Evolutionary conservation across 2,113 vertebrate genomes (phyloP).

Genomic region (Psilopogon haemacephalus): DNA sequence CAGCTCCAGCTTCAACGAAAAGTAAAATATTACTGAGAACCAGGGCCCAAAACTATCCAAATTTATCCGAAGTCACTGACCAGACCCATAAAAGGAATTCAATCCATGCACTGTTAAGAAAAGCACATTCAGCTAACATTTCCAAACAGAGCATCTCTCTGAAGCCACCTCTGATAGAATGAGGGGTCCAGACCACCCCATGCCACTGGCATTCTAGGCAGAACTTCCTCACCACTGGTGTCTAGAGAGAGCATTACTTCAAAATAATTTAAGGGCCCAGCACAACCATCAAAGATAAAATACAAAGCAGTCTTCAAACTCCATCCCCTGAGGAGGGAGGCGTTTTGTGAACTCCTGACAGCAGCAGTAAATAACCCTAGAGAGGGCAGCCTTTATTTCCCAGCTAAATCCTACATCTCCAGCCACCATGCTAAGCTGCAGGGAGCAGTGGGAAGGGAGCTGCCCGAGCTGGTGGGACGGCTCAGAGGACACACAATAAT

Average conservation of each 20-base stretch:
- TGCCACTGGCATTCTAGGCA: background rate
- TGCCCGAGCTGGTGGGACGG: fast-evolving
- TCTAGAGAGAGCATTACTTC: background rate
- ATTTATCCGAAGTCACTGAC: conserved; percentile 19
- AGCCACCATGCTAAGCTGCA: background rate
- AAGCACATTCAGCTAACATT: background rate
- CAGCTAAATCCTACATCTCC: background rate
- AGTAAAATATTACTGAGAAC: background rate
- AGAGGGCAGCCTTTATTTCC: conserved; percentile 37
- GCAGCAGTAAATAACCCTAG: conserved; percentile 2
- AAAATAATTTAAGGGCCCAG: conserved; percentile 32
- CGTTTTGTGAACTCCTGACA: background rate
- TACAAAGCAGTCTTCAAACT: conserved; percentile 26
- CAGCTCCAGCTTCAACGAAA: conserved; percentile 33
- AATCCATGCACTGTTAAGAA: conserved; percentile 2
- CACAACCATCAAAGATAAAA: conserved; percentile 15
- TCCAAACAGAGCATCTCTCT: background rate
- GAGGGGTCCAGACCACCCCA: background rate
- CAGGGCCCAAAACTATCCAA: background rate
- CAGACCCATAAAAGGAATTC: conserved; percentile 16
- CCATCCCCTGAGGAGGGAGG: background rate
- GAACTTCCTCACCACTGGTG: conserved; percentile 10
- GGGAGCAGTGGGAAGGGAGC: background rate
- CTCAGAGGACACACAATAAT: background rate
- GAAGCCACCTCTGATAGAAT: background rate